A percentile compares a stretch with the other conserved stretches of the same genome.
Evolutionary conservation across 2,113 vertebrate species (phyloP).

Genomic region (Odocoileus virginianus): DNA sequence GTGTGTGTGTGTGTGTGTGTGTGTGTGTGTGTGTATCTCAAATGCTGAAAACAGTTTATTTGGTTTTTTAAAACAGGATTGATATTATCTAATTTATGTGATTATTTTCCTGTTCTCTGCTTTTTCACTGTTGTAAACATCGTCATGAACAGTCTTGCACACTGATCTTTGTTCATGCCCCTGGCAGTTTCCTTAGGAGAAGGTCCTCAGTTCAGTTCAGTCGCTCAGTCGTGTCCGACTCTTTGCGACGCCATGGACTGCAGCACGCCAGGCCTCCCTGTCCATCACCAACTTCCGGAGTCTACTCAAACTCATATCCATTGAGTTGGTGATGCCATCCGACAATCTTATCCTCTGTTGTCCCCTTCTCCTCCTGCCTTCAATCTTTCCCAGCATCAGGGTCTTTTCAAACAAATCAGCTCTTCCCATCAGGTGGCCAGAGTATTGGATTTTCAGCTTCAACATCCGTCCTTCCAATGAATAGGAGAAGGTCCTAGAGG

Average conservation of each 20-base stretch:
- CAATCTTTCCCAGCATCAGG: neutral
- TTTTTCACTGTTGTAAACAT: neutral
- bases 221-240: neutral
- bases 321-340: neutral
- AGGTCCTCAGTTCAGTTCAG: neutral
- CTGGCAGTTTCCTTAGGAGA: neutral
- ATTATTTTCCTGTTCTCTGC: neutral
- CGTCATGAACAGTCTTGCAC: neutral
- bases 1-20: neutral
- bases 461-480: neutral
- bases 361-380: neutral
- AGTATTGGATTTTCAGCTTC: neutral
- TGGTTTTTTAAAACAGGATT: neutral
- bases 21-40: neutral
- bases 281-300: neutral
- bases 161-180: neutral
- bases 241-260: neutral
- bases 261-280: neutral
- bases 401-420: neutral
- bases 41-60: neutral
- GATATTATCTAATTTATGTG: neutral
- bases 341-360: neutral
- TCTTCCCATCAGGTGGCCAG: neutral
- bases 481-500: neutral
- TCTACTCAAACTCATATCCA: neutral